Conservation (phyloP, 2,888 invertebrate species). For the Conomelus anceps region DNA sequence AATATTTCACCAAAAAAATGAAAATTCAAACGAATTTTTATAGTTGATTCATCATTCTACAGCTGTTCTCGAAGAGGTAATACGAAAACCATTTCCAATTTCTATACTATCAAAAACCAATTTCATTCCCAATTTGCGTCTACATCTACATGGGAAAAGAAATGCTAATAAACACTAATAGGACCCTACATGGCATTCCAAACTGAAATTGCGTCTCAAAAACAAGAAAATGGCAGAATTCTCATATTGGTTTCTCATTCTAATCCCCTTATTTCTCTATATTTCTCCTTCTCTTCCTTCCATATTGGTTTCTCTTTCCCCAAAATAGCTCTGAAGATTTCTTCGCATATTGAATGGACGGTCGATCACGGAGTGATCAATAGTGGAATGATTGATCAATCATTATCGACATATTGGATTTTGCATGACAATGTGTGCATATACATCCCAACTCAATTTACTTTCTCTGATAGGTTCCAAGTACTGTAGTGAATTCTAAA, state of each 20-base stretch:
- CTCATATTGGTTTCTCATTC: no score
- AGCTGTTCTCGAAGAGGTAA: background rate
- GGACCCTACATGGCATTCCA: background rate
- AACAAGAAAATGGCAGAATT: background rate
- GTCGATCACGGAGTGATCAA: no score
- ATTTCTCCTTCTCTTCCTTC: no score
- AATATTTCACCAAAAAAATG: no score
- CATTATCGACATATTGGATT: background rate
- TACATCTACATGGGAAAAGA: background rate
- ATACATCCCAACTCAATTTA: background rate
- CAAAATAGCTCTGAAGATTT: background rate
- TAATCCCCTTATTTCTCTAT: no score
- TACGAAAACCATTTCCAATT: background rate
- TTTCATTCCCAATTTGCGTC: background rate
- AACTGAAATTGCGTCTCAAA: background rate
- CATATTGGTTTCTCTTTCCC: background rate
- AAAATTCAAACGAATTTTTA: background rate
- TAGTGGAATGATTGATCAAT: background rate
- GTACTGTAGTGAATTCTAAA: no score
- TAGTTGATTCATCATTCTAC: background rate
- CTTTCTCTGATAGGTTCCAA: no score
- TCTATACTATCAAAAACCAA: background rate
- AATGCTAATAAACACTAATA: background rate
- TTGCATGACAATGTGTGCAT: background rate
- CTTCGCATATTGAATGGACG: background rate